These are phyloP conservation scores for Unio delphinus DNA, from an alignment of 2,888 invertebrate species.

Conservation along the genomic window DNA sequence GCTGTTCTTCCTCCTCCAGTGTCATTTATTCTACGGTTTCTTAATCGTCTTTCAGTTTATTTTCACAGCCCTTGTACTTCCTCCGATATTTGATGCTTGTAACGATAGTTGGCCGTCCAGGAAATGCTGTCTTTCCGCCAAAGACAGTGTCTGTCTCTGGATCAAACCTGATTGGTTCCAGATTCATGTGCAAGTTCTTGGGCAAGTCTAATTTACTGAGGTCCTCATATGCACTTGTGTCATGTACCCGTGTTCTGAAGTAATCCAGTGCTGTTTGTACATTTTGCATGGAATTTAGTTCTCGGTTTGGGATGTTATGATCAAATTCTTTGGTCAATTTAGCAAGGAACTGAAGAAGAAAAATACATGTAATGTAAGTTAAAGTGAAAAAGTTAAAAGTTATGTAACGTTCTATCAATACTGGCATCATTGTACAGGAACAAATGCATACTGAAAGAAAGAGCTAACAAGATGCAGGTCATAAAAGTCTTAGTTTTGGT, in stretches of 20 bases:
- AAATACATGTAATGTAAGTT: not conserved
- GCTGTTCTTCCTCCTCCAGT: no score
- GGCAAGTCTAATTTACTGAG: constrained; percentile 78
- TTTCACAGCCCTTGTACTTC: constrained; percentile 76
- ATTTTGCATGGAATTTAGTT: constrained; percentile 82
- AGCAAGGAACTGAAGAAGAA: constrained; percentile 75
- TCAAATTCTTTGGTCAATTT: constrained; percentile 82
- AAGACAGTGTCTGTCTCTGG: constrained; percentile 83
- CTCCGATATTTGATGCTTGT: constrained; percentile 85
- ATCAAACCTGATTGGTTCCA: constrained; percentile 86
- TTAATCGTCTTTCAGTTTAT: not conserved
- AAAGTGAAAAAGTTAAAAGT: not conserved
- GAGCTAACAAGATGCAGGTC: no score
- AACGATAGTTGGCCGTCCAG: constrained; percentile 87
- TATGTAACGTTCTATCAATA: not conserved
- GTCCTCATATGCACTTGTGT: constrained; percentile 58
- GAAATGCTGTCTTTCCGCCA: constrained; percentile 86
- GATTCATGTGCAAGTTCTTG: constrained; percentile 87
- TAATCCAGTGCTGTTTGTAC: constrained; percentile 73
- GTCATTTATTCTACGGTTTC: not conserved
- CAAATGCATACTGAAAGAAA: no score
- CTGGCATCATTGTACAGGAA: no score
- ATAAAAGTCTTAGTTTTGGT: no score
- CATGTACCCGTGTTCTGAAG: constrained; percentile 56
- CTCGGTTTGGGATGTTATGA: constrained; percentile 86